Evolutionary conservation across 2,113 vertebrate genomes (phyloP), one percentile per base, ranked within the genome.

Genomic region (Pachypanchax playfairii): DNA sequence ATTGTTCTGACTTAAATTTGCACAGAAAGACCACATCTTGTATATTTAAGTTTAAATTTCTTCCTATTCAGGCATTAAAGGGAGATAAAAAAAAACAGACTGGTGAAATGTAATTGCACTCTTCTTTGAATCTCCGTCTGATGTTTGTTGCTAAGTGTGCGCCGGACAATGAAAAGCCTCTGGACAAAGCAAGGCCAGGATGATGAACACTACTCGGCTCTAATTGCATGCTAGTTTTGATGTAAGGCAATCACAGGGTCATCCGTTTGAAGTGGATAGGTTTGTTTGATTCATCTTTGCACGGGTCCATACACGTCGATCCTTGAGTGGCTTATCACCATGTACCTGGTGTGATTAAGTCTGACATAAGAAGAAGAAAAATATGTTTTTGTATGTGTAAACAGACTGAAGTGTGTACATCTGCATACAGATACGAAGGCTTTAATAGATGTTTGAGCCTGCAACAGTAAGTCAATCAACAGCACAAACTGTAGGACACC

Each of bases 161-260:
- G 33, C 48, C 29, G 74, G 83, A 88, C 87, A 88, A 88, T 88
- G 75, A 84, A 90, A 90, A 87, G 83, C 85, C 75, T 87, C 77
- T 76, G 83, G 80, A 86, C 80, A 86, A 86, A 85, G 75, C 78
- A 43, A 75, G 56, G 58, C 72, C 43, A 3, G 70, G 55, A 81
- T 85, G 82, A 86, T 88, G 87, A 89, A 87, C 77, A 71, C 86
- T 78, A 75, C 85, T 90, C 84, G 77, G 80, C 65, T 54, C 87
- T 92, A 91, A 91, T 89, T 90, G 88, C 85, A 70, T 49, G 74
- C 83, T 85, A 88, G 88, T 85, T 91, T 90, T 89, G 87, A 91
- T 90, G 87, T 88, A 79, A 83, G 75, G 87, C 88, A 91, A 90
- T 90, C 90, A 89, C 61, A 68, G 78, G 79, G 83, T 84, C 89